Evolutionary conservation across 2,888 invertebrate species (phyloP), one percentile per base, ranked within the genome.

Genomic region (Morpho deidamia): DNA sequence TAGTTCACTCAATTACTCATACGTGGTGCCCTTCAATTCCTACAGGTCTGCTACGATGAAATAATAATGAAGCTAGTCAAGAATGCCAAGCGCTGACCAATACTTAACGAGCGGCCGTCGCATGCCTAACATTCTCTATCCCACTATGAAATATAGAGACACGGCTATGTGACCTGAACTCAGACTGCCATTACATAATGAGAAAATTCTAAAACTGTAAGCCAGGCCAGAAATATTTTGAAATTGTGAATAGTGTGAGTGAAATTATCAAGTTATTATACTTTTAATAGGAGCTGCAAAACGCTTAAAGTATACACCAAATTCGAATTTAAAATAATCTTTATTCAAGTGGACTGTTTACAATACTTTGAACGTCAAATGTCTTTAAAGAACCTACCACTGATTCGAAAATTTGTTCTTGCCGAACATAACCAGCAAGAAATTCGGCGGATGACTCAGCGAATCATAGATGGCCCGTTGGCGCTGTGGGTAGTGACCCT

Each of bases 41-140:
- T 53, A 50, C 51, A 59, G 51, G 57, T 56, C 44, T 57, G 42
- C 34, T 49, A 58, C 60, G 52, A 58, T 81, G 70, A 75, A 81
- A 81, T 80, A 77, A 81, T 82, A 76, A 82, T 81, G 79, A 79
- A 80, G 72, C 71, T 67, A 68, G 72, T 74, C 72, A 68, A 70
- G 66, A 76, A 79, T 80, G 76, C 72, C 71, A 65, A 62, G 57
- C 69, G 67, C 65, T 76, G 76, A 74, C 80, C 78, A 77, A 75
- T 79, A 81, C 73, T 71, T 68, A 69, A 67, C 63, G 70, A 64
- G 67, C 60, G 66, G 61, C 59, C 69, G 67, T 72, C 68, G 78
- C 81, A 68, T 76, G 73, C 80, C 78, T 55, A 56, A 61, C 75
- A 80, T 83, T 76, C 82, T 62, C 40, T 64, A 65, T 55, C 65